These are phyloP conservation scores for Nibea coibor DNA, from an alignment of 2,113 vertebrate species.

Conservation along the genomic window DNA sequence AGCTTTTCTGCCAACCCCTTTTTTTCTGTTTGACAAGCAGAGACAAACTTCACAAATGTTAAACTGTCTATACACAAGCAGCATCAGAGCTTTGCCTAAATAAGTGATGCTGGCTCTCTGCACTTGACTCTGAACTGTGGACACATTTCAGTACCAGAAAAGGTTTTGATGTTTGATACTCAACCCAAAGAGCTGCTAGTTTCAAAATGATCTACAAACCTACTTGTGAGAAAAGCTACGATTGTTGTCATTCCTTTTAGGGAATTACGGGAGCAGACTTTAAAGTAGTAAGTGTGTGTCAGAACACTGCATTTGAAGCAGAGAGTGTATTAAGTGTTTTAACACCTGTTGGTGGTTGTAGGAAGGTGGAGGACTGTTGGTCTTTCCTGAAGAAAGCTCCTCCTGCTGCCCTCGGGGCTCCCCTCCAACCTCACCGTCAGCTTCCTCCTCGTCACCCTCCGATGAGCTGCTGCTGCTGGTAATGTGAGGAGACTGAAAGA, in stretches of 20 bases:
- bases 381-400: conserved; percentile 81
- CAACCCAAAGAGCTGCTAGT: not conserved
- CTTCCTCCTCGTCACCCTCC: conserved; percentile 94
- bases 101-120: not conserved
- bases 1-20: not conserved
- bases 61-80: not conserved
- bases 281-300: not conserved
- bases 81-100: not conserved
- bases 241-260: not conserved
- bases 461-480: conserved; percentile 95
- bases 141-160: not conserved
- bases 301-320: not conserved
- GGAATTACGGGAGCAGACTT: not conserved
- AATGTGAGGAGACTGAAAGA: conserved; percentile 88
- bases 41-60: not conserved
- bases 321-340: not conserved
- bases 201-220: not conserved
- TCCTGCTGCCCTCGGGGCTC: conserved; percentile 85
- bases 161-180: not conserved
- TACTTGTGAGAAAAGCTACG: not conserved
- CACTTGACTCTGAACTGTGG: not conserved
- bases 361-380: conserved; percentile 82
- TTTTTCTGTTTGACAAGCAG: not conserved
- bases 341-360: conserved; percentile 79
- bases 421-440: conserved; percentile 85